A percentile compares a stretch with the other conserved stretches of the same genome.
Conservation (phyloP, 2,888 invertebrate species). For the Ochlodes sylvanus region DNA sequence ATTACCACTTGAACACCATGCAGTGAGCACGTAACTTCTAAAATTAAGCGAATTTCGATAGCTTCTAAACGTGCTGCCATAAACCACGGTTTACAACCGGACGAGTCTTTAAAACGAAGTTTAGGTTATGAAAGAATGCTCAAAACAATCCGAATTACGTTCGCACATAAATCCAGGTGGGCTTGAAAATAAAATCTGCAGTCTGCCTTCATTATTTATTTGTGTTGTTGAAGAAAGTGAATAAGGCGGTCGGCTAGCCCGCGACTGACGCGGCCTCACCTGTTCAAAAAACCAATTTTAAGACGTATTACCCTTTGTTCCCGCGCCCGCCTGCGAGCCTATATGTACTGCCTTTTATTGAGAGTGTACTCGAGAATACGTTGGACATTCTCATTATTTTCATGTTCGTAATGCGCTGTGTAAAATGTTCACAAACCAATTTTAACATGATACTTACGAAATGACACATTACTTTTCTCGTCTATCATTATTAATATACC, state of each 20-base stretch:
- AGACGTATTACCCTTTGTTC: slow-evolving; percentile 79
- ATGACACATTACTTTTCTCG: background rate
- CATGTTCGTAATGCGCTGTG: slow-evolving; percentile 43
- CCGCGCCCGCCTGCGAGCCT: slow-evolving; percentile 59
- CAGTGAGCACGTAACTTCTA: slow-evolving; percentile 64
- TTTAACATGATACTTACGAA: background rate
- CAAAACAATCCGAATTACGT: slow-evolving; percentile 70
- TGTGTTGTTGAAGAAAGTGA: slow-evolving; percentile 69
- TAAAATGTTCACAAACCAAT: slow-evolving; percentile 37
- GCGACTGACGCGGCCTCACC: slow-evolving; percentile 70
- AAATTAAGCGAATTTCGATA: slow-evolving; percentile 60
- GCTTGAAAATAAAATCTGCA: slow-evolving; percentile 65
- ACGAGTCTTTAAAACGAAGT: slow-evolving; percentile 67
- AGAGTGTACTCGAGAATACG: slow-evolving; percentile 56
- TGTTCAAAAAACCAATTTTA: slow-evolving; percentile 74
- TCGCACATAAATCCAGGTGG: slow-evolving; percentile 72
- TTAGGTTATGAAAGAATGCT: slow-evolving; percentile 75
- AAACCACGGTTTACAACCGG: slow-evolving; percentile 72
- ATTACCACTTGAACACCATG: slow-evolving; percentile 34
- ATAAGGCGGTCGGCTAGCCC: slow-evolving; percentile 59
- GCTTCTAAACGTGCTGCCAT: slow-evolving; percentile 70
- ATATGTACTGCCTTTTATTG: slow-evolving; percentile 58
- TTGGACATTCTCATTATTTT: slow-evolving; percentile 54
- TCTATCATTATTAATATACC: too few relatives aligned
- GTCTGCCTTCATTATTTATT: slow-evolving; percentile 69